Base-by-base conservation (phyloP, 2,888 invertebrate species). In the Drosophila picticornis region DNA sequence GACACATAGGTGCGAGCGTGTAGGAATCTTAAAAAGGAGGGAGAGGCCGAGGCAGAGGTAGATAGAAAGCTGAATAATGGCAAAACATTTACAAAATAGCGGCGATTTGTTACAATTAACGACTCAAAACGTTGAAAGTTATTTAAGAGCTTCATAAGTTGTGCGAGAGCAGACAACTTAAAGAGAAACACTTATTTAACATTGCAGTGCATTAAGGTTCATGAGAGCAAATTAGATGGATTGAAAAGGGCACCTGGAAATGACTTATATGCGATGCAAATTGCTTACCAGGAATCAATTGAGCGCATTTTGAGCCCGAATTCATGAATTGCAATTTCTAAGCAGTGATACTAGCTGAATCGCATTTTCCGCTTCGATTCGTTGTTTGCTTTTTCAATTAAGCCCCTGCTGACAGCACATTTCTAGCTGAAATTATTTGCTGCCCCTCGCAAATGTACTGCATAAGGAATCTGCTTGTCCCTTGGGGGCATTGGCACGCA, bases 91-190 rank as follows among this genome's bases (percentile, higher is more conserved):
- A 64, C 68, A 75, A 81, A 88, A 88, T 83, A 83, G 74, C 74
- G 75, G 77, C 90, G 72, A 87, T 88, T 87, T 89, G 90, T 84
- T 88, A 88, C 81, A 87, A 87, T 87, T 87, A 87, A 80, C 81
- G 75, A 60, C 74, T 51, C 57, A 68, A 67, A 71, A 66, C 63
- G 65, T 59, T 80, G 72, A 77, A 78, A 75, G 78, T 80, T 72
- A 56, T 72, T 80, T 74, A 76, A 78, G 72, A 64, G 48, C 43
- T 59, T 1, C 22, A 59, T 38, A 27, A 53, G 71, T 56, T 68
- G 56, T 50, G 27, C 25, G 34, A 19, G 58, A 46, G 10, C 43
- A 25, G 16, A 19, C 31, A 67, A 25, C 36, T 36, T 19, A 7
- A 31, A 34, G 9, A 11, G 11, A 40, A 16, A 27, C 32, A 27